Evolutionary conservation across 2,113 vertebrate genomes (phyloP).

Genomic region (Notothenia coriiceps): DNA sequence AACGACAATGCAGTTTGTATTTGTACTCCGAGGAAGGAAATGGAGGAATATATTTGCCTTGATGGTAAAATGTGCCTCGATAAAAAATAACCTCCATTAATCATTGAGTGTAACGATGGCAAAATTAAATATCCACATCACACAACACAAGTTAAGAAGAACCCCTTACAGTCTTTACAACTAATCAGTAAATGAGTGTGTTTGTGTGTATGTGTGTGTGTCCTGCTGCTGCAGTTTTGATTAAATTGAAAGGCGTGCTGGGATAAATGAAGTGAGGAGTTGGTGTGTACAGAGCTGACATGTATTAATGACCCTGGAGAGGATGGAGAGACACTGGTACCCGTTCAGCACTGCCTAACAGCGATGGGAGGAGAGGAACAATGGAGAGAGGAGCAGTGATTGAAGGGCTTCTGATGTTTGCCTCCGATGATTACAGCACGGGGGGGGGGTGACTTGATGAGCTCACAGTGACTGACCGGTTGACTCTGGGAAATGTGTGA

Average conservation of each 20-base stretch:
- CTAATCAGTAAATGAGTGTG: slow-evolving; percentile 76
- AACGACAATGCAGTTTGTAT: neutral
- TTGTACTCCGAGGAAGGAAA: neutral
- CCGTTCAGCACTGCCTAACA: slow-evolving; percentile 44
- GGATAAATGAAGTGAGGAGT: slow-evolving; percentile 84
- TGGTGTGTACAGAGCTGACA: slow-evolving; percentile 79
- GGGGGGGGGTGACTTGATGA: neutral
- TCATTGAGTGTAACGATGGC: slow-evolving; percentile 81
- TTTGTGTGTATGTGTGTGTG: slow-evolving; percentile 20
- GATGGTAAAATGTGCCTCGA: neutral
- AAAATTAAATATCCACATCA: slow-evolving; percentile 86
- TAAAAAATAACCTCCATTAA: slow-evolving; percentile 80
- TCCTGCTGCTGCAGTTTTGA: slow-evolving; percentile 84
- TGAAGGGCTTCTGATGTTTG: slow-evolving; percentile 11
- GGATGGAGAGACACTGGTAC: slow-evolving; percentile 71
- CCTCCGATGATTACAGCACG: slow-evolving; percentile 4
- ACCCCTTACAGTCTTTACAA: slow-evolving; percentile 60
- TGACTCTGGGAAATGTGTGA: neutral
- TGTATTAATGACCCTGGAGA: slow-evolving; percentile 75
- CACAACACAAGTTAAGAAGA: slow-evolving; percentile 88
- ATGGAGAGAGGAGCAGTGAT: neutral
- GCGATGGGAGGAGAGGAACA: neutral
- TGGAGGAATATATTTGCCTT: neutral
- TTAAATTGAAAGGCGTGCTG: slow-evolving; percentile 84
- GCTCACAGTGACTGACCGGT: slow-evolving; percentile 1